These are phyloP conservation scores for Dascillus cervinus DNA, from an alignment of 2,888 invertebrate species.

Conservation along the genomic window DNA sequence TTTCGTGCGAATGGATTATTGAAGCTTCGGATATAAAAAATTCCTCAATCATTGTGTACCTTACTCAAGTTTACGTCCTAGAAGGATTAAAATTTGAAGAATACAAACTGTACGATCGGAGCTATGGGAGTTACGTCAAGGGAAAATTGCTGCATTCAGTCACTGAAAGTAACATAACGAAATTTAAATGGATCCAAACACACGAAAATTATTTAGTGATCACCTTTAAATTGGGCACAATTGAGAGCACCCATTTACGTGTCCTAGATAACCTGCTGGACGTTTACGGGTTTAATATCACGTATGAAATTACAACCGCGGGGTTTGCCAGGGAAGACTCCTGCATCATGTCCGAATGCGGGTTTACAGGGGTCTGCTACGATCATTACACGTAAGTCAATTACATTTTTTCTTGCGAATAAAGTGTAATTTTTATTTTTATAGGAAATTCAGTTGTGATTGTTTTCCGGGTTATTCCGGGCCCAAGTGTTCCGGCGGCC, in stretches of 20 bases:
- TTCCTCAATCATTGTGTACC: slow-evolving; percentile 73
- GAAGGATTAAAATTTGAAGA: slow-evolving; percentile 70
- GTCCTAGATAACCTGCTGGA: slow-evolving; percentile 73
- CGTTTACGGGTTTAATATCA: slow-evolving; percentile 88
- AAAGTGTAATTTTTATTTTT: too few species aligned
- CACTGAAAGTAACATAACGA: slow-evolving; percentile 62
- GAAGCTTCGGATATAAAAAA: slow-evolving; percentile 56
- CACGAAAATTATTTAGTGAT: slow-evolving; percentile 70
- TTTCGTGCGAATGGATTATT: slow-evolving; percentile 78
- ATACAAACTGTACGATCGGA: slow-evolving; percentile 60
- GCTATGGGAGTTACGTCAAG: slow-evolving; percentile 11
- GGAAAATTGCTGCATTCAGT: slow-evolving; percentile 52
- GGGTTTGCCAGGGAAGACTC: slow-evolving; percentile 49
- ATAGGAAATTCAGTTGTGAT: slow-evolving; percentile 68
- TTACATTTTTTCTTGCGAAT: too few species aligned
- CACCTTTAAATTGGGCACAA: slow-evolving; percentile 61
- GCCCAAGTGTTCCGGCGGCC: slow-evolving; percentile 70
- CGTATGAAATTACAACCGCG: slow-evolving; percentile 69
- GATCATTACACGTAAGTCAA: slow-evolving; percentile 73
- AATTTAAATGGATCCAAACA: slow-evolving; percentile 54
- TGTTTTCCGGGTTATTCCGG: slow-evolving; percentile 80
- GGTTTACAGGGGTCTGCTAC: slow-evolving; percentile 79
- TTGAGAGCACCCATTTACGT: slow-evolving; percentile 72
- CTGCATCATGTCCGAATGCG: slow-evolving; percentile 75
- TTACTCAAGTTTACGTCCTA: slow-evolving; percentile 81